phyloP scores from a whole-genome alignment of 2,888 invertebrate species.

The Conistra vaccinii region DNA sequence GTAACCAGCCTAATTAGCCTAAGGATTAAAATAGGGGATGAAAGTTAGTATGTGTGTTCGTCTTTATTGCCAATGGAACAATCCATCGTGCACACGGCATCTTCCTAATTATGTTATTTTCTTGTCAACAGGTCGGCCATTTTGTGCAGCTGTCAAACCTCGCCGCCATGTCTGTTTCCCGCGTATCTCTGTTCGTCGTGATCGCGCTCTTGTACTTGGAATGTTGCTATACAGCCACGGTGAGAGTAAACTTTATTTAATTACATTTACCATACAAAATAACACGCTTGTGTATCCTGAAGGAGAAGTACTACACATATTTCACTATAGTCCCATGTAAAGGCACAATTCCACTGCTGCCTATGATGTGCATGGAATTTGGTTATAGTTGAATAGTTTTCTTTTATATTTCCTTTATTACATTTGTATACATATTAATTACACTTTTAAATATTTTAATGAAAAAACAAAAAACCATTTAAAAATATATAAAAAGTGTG shows the following conservation, averaged over 20 bases:
- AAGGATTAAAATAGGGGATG: not conserved
- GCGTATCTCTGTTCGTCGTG: constrained; percentile 77
- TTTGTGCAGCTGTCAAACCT: constrained; percentile 62
- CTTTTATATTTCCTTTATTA: too few species aligned
- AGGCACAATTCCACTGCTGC: not conserved
- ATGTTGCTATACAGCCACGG: constrained; percentile 79
- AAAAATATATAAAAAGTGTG: too few species aligned
- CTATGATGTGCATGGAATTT: not conserved
- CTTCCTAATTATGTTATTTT: not conserved
- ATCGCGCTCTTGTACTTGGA: constrained; percentile 76
- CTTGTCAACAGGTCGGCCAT: constrained; percentile 66
- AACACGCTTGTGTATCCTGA: not conserved
- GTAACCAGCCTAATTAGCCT: too few species aligned
- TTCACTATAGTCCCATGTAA: not conserved
- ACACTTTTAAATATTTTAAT: too few species aligned
- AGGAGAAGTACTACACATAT: not conserved
- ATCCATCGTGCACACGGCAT: not conserved
- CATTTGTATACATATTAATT: too few species aligned
- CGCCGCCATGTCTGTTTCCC: constrained; percentile 77
- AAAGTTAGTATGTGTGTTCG: not conserved
- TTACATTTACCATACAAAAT: not conserved
- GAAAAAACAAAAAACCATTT: too few species aligned
- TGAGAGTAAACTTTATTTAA: constrained; percentile 64
- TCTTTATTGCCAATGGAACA: not conserved
- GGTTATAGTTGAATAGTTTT: too few species aligned